Conservation (phyloP, 2,797 vertebrate genomes). For the Macrochelys suwanniensis region DNA sequence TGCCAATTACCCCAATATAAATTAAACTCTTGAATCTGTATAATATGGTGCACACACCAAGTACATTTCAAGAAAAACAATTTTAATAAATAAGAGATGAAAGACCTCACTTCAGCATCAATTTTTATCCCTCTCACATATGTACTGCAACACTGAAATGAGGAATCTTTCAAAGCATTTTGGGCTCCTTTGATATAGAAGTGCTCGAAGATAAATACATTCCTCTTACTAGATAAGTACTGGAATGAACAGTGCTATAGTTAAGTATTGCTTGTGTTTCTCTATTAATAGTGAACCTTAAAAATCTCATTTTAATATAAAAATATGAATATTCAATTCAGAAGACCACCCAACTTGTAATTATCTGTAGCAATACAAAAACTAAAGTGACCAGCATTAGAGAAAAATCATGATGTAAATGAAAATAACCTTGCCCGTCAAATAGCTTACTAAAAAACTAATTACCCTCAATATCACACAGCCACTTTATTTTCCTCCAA, state of each 20-base stretch:
- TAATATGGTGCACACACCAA: not conserved
- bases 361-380: not conserved
- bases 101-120: not conserved
- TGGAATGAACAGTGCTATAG: not conserved
- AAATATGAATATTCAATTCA: not conserved
- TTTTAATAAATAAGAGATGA: not conserved
- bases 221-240: not conserved
- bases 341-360: not conserved
- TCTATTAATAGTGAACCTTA: not conserved
- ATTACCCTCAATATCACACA: slow-evolving; percentile 10
- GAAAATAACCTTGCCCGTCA: slow-evolving; percentile 27
- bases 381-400: slow-evolving; percentile 8
- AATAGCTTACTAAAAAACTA: slow-evolving; percentile 52
- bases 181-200: not conserved
- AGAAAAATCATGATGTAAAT: slow-evolving; percentile 23
- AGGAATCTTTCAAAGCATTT: not conserved
- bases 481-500: not conserved
- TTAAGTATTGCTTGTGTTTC: rapidly evolving
- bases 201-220: not conserved
- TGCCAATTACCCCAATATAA: not conserved
- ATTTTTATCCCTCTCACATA: not conserved
- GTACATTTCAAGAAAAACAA: not conserved
- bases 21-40: not conserved
- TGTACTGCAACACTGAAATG: not conserved
- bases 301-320: not conserved